These are phyloP conservation scores for Danio rerio DNA, from an alignment of 2,113 vertebrate genomes.

Conservation along the genomic window GRCz12tu NC_133188.1:8387501-8388000, in stretches of 20 bases:
- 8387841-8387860: not conserved
- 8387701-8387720: not conserved
- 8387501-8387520: not conserved
- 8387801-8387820: not conserved
- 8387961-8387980: conserved; percentile 69
- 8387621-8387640: not conserved
- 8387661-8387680: conserved; percentile 24
- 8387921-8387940: conserved; percentile 27
- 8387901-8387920: not conserved
- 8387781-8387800: not conserved
- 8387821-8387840: conserved; percentile 3
- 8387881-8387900: not conserved
- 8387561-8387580: conserved; percentile 26
- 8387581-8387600: conserved; percentile 30
- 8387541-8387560: conserved; percentile 2
- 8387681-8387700: not conserved
- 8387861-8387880: not conserved
- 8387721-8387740: not conserved
- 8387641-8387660: conserved; percentile 13
- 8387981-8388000: conserved; percentile 9
- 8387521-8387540: conserved; percentile 9
- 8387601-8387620: conserved; percentile 5
- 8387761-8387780: conserved; percentile 1
- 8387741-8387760: not conserved
- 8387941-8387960: conserved; percentile 69